These are phyloP conservation scores for Ianthella basta DNA, from an alignment of 37 sponge, comb jelly and placozoan species.

Conservation along the genomic window DNA sequence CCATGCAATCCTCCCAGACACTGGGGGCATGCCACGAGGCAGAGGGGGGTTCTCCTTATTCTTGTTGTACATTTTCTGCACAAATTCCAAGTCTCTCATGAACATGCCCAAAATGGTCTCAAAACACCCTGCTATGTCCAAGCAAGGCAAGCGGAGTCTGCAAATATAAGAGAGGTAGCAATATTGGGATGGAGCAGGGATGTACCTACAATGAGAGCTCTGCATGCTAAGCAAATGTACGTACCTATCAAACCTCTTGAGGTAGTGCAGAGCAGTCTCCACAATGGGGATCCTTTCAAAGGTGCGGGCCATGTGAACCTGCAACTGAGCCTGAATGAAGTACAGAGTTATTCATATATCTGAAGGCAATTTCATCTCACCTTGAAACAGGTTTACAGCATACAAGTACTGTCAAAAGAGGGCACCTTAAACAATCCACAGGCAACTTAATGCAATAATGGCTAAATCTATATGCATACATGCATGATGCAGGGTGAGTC, in stretches of 20 bases:
- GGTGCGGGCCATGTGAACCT: conserved; percentile 47
- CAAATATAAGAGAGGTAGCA: not conserved
- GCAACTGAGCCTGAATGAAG: conserved; percentile 57
- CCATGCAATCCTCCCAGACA: conserved; percentile 95
- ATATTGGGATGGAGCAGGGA: too few relatives aligned
- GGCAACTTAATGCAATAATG: too few relatives aligned
- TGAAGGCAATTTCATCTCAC: too few relatives aligned
- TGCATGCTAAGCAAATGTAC: too few relatives aligned
- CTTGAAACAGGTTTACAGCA: too few relatives aligned
- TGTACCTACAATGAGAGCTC: too few relatives aligned
- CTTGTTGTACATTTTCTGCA: conserved; percentile 89
- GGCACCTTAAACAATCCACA: too few relatives aligned
- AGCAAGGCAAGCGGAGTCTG: conserved; percentile 74
- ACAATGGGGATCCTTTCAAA: conserved; percentile 62
- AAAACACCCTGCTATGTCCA: conserved; percentile 73
- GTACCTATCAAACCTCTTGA: conserved; percentile 70
- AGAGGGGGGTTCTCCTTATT: conserved; percentile 88
- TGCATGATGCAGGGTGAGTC: too few relatives aligned
- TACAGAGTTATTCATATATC: too few relatives aligned
- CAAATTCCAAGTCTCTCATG: conserved; percentile 79
- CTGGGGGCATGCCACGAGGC: conserved; percentile 89
- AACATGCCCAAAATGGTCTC: conserved; percentile 54
- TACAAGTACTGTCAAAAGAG: too few relatives aligned
- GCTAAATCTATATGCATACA: too few relatives aligned
- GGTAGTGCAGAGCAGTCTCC: conserved; percentile 48